A percentile compares a stretch with the other conserved stretches of the same genome.
phyloP scores from a whole-genome alignment of 37 sponge, comb jelly and placozoan species.

The Lycopodina hypogea region DNA sequence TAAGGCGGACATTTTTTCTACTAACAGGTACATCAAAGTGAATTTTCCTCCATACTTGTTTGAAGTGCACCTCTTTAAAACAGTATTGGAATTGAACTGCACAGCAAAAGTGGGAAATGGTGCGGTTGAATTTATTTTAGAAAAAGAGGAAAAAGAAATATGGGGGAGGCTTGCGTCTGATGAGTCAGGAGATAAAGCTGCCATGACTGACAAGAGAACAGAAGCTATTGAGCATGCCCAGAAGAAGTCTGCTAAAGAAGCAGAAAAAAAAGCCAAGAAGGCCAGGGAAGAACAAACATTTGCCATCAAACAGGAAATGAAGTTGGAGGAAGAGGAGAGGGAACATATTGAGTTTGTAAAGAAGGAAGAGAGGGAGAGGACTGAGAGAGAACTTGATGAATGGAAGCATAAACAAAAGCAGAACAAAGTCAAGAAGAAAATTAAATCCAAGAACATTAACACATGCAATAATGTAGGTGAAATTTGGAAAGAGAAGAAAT shows the following conservation, averaged over 20 bases:
- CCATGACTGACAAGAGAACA: conserved; percentile 45
- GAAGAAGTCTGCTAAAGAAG: conserved; percentile 25
- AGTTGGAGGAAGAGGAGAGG: conserved; percentile 68
- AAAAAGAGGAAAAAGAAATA: conserved; percentile 33
- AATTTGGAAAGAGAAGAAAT: conserved; percentile 19
- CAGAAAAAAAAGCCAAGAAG: conserved; percentile 55
- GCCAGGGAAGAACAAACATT: conserved; percentile 67
- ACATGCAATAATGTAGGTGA: not conserved
- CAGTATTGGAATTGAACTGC: conserved; percentile 64
- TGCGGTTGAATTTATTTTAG: conserved; percentile 50
- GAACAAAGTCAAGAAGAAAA: not conserved
- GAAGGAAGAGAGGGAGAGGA: conserved; percentile 79
- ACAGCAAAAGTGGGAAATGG: conserved; percentile 70
- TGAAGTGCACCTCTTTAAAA: conserved; percentile 65
- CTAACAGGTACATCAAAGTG: conserved; percentile 81
- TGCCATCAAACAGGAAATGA: conserved; percentile 80
- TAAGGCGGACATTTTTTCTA: conserved; percentile 86
- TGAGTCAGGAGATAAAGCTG: conserved; percentile 42
- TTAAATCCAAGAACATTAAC: not conserved
- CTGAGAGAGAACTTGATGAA: conserved; percentile 62
- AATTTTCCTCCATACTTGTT: conserved; percentile 85
- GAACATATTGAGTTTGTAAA: conserved; percentile 73
- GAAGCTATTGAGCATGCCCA: conserved; percentile 62
- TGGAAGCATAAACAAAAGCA: conserved; percentile 50
- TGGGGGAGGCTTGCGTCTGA: conserved; percentile 56